Conservation (phyloP, 2,113 vertebrate species). For the Bagarius yarrelli region DNA sequence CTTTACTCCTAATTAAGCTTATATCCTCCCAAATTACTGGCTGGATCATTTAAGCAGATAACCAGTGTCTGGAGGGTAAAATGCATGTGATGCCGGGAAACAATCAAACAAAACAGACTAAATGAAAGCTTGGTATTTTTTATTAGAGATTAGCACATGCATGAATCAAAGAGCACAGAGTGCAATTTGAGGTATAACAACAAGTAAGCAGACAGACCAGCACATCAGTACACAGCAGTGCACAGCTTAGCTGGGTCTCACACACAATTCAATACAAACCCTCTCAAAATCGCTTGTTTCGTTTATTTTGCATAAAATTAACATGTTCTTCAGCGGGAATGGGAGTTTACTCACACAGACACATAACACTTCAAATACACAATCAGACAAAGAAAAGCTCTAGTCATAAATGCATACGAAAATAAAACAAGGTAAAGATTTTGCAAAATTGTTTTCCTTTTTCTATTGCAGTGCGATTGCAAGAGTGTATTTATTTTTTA, state of each 20-base stretch:
- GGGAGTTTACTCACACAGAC: constrained; percentile 28
- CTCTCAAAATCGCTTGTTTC: background rate
- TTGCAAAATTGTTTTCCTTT: background rate
- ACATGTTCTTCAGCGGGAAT: constrained; percentile 24
- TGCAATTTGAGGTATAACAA: constrained; percentile 71
- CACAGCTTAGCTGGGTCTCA: constrained; percentile 37
- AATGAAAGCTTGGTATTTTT: constrained; percentile 66
- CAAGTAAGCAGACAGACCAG: constrained; percentile 55
- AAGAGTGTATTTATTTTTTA: constrained; percentile 3
- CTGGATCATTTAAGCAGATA: constrained; percentile 11
- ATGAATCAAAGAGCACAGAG: constrained; percentile 80
- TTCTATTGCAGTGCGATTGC: background rate
- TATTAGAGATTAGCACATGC: constrained; percentile 89
- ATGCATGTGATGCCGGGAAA: background rate
- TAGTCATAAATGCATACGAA: constrained; percentile 8
- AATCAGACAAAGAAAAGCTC: constrained; percentile 37
- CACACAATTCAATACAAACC: background rate
- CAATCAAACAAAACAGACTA: background rate
- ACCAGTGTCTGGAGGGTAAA: background rate
- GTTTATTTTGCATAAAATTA: constrained; percentile 4
- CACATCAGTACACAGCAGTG: constrained; percentile 47
- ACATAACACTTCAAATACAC: constrained; percentile 41
- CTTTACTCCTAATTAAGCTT: constrained; percentile 17
- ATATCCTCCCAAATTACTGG: constrained; percentile 21
- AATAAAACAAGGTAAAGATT: constrained; percentile 5